Base-by-base conservation (phyloP, 2,113 vertebrate genomes). In the Pao palembangensis region DNA sequence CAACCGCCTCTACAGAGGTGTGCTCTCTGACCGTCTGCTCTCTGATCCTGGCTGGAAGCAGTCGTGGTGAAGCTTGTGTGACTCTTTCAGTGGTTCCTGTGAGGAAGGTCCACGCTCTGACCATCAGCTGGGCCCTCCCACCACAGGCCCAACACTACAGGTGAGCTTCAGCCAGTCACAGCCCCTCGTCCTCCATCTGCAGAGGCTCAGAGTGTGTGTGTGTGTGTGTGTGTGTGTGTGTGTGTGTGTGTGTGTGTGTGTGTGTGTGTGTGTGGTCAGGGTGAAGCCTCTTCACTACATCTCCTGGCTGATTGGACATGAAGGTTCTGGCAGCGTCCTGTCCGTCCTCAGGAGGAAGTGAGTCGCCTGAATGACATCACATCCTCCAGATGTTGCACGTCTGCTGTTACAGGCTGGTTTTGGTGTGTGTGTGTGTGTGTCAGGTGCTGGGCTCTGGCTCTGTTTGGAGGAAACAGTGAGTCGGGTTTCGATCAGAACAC, bases 231-330 rank as follows among this genome's bases (percentile, higher is more conserved):
- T 14, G 46, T 19, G 46, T 48, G n/a, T 60, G 6, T 47, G n/a
- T 31, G 19, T 53, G 17, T 47, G 12, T 21, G 18, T 15, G 54
- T 58, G 63, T 57, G 43, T 83, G 59, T 82, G 73, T 71, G 47
- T 60, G 6, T 81, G 65, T 61, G n/a, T 52, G 8, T 38, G 43
- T 46, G 44, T 46, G 44, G 23, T 48, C 76, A 99, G 96, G 77
- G 94, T 97, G 84, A 99, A 99, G 65, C 96, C 96, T 52, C 93
- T 98, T 75, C 94, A 98, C 80, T 99, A 98, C 78, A 94, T 98
- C 79, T 96, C 96, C 58, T 98, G 96, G 96, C 82, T 98, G 84
- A 94, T 98, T 54, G 96, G 94, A 84, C 96, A 99, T 58, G 96
- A 98, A 89, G 96, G 96, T 57, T 90, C 93, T 76, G 96, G 96